A percentile compares a stretch with the other conserved stretches of the same genome.
Evolutionary conservation across 2,797 vertebrate genomes (phyloP).

Genomic region (Etheostoma nigrum): DNA sequence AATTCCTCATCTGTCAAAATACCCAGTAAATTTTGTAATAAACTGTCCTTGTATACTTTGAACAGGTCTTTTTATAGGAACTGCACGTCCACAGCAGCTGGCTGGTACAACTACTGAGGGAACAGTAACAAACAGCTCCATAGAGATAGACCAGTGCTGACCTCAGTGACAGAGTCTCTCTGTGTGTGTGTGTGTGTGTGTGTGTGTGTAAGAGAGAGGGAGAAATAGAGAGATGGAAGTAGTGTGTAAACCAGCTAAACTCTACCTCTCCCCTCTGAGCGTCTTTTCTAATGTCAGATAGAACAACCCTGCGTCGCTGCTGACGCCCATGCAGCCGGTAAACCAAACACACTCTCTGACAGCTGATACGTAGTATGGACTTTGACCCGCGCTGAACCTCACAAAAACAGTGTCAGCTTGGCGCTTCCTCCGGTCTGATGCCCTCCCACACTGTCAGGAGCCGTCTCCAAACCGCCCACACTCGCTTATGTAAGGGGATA

Average conservation of each 20-base stretch:
- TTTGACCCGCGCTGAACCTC: slow-evolving; percentile 48
- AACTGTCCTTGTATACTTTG: neutral
- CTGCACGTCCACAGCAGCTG: slow-evolving; percentile 38
- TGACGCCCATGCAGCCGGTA: slow-evolving; percentile 58
- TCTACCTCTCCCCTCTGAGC: slow-evolving; percentile 37
- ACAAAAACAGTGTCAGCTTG: slow-evolving; percentile 44
- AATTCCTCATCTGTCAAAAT: slow-evolving; percentile 12
- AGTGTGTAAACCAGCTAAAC: slow-evolving; percentile 46
- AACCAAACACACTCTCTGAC: slow-evolving; percentile 69
- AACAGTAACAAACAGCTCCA: slow-evolving; percentile 36
- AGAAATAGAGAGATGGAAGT: neutral
- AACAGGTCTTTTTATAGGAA: slow-evolving; percentile 30
- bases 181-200: slow-evolving; percentile 12
- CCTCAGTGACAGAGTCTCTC: slow-evolving; percentile 31
- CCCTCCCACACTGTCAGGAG: slow-evolving; percentile 58
- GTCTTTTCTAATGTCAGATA: slow-evolving; percentile 63
- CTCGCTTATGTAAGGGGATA: slow-evolving; percentile 64
- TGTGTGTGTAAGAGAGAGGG: neutral
- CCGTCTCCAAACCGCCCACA: slow-evolving; percentile 60
- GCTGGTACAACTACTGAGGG: slow-evolving; percentile 30
- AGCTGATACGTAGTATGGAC: slow-evolving; percentile 65
- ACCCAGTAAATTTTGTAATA: slow-evolving; percentile 2
- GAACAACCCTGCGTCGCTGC: slow-evolving; percentile 54
- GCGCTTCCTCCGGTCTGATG: slow-evolving; percentile 49
- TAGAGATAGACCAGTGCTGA: slow-evolving; percentile 27